Evolutionary conservation across 2,113 vertebrate species (phyloP), one percentile per base, ranked within the genome.

Genomic region (Thomomys bottae): DNA sequence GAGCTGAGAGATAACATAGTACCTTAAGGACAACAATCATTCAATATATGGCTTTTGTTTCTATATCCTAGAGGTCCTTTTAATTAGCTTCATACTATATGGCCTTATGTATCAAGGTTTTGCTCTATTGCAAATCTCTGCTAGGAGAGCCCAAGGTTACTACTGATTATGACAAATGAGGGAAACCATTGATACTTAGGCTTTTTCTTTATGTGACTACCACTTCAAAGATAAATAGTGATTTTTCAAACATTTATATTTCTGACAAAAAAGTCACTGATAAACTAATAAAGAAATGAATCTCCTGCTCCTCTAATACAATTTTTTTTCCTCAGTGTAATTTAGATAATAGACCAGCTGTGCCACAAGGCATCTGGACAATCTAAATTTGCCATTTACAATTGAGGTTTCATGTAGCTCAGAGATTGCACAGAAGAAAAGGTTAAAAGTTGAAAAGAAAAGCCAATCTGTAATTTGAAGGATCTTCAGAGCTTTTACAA

Each of bases 251-350:
- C 40, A 93, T 30, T 70, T 82, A 73, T 6, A 7, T 40, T 90
- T 40, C 38, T 93, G 57, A 76, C 12, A 23, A 23, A 77, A 68
- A 79, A 72, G 42, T 54, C 30, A 80, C 15, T 66, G n/a, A 75
- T 54, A 4, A 73, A 89, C 68, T 49, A 64, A 75, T 77, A 61
- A 86, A 79, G 45, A 84, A 86, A 83, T 87, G 45, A 89, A 91
- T 57, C 59, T 6, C 12, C 5, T 81, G 20, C 15, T 93, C 49
- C 64, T 89, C 28, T 45, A 61, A 64, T 68, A 73, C 72, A 72
- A 68, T 4, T 45, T 11, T 72, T 84, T 91, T 85, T 42, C 30
- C 45, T 4, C 45, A 81, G 15, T 20, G 71, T 85, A 82, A 34
- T 57, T 91, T 70, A 71, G 8, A 28, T 40, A 14, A 30, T 15